These are phyloP conservation scores for Dipus sagitta DNA, from an alignment of 2,797 vertebrate species.

Conservation along the genomic window DNA sequence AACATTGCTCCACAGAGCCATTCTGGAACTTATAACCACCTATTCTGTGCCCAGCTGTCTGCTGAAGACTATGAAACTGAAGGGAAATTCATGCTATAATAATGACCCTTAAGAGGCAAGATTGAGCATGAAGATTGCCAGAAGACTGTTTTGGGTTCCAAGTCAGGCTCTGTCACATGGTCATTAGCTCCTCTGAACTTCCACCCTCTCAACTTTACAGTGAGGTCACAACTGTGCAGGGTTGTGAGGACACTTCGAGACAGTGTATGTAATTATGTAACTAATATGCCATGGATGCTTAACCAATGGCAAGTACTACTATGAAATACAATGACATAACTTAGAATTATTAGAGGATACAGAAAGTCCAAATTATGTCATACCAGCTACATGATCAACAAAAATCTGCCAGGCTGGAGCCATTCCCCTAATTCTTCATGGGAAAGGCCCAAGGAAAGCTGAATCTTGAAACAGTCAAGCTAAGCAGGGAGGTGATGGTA, in stretches of 20 bases:
- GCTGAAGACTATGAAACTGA: constrained; percentile 18
- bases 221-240: neutral
- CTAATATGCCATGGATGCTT: neutral
- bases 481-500: neutral
- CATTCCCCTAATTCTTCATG: neutral
- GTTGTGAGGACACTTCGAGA: neutral
- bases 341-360: neutral
- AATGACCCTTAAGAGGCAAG: neutral
- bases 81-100: neutral
- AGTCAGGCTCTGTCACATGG: neutral
- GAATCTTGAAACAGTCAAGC: neutral
- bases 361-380: neutral
- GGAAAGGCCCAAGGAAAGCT: neutral
- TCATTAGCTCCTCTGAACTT: neutral
- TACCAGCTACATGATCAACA: neutral
- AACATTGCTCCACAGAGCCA: neutral
- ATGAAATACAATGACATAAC: no score
- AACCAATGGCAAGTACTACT: no score
- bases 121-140: neutral
- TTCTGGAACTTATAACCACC: constrained; percentile 22
- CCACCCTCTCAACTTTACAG: neutral
- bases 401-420: neutral
- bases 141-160: neutral
- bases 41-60: neutral
- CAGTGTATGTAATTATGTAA: neutral